A percentile compares a stretch with the other conserved stretches of the same genome.
These are phyloP conservation scores for Gymnoscelis rufifasciata DNA, from an alignment of 2,888 invertebrate species.

Conservation along the genomic window DNA sequence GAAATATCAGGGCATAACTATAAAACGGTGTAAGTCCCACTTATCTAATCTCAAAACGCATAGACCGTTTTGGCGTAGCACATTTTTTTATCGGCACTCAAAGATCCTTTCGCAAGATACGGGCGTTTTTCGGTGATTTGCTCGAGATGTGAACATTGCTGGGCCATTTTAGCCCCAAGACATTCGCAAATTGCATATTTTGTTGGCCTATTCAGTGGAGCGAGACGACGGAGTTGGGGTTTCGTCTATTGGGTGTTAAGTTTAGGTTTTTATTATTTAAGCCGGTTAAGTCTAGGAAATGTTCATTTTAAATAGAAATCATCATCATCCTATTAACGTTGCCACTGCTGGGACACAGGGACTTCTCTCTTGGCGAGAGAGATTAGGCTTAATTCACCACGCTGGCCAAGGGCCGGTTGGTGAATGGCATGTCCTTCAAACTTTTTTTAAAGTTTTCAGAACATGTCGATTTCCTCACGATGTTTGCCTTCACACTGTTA, in stretches of 20 bases:
- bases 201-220: conserved; percentile 17
- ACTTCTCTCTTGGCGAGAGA: too few species aligned
- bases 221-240: conserved; percentile 12
- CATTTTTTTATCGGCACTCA: conserved; percentile 39
- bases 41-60: conserved; percentile 43
- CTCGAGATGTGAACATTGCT: conserved; percentile 20
- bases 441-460: too few species aligned
- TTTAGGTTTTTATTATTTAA: background rate
- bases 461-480: too few species aligned
- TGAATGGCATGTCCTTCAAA: too few species aligned
- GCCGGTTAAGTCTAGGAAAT: too few species aligned
- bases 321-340: too few species aligned
- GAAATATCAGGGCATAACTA: background rate
- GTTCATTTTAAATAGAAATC: too few species aligned
- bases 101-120: conserved; percentile 25
- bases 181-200: conserved; percentile 26
- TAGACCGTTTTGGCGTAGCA: conserved; percentile 39
- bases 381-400: too few species aligned
- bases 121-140: conserved; percentile 45
- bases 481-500: too few species aligned
- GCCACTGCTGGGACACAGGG: too few species aligned
- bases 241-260: conserved; percentile 11
- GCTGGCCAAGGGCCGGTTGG: too few species aligned
- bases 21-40: conserved; percentile 14
- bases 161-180: conserved; percentile 14